Evolutionary conservation across 2,113 vertebrate genomes (phyloP), one percentile per base, ranked within the genome.

Genomic region (Plecotus auritus): DNA sequence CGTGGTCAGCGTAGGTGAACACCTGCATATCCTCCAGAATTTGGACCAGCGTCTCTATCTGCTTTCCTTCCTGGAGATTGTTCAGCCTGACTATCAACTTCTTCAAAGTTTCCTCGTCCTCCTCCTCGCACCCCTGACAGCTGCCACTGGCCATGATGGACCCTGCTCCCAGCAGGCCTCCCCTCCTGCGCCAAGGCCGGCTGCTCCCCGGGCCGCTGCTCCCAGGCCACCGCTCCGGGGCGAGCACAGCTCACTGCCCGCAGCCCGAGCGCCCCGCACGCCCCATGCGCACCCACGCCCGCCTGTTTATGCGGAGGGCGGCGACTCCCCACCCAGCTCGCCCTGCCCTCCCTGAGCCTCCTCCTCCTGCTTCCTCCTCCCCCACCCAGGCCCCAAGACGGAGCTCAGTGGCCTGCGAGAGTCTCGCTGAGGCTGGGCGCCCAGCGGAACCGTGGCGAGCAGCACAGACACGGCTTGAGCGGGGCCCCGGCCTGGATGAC

Each of bases 71-170:
- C 88, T 99, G 99, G 1, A 99, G 97, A n/a, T 98, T 99, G 7
- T 97, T 98, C 70, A 99, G 98, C 67, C 99, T 98, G 72, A 99
- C 99, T 26, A 99, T 82, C 26, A 99, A 98, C 76, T 99, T 99
- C 96, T 96, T 98, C 78, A 99, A 94, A 77, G 97, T 98, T 94
- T 98, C 98, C 69, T 99, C 98, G 18, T 98, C 67, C 66, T 99
- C 98, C 87, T 98, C 98, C 13, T 64, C 98, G 96, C 98, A 91
- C 26, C 93, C 67, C 66, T 28, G 96, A 9, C 80, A 22, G 42
- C 70, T 23, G 61, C 76, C 49, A 70, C 97, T 98, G 93, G 97
- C 98, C 98, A 98, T 98, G 97, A 64, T 85, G 35, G 93, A 18
- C 2, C 83, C 87, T 0, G 69, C 45, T 28, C 4, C 45, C 13